Evolutionary conservation across 1,140 invertebrate species (phyloP).

Genomic region (Apis laboriosa): DNA sequence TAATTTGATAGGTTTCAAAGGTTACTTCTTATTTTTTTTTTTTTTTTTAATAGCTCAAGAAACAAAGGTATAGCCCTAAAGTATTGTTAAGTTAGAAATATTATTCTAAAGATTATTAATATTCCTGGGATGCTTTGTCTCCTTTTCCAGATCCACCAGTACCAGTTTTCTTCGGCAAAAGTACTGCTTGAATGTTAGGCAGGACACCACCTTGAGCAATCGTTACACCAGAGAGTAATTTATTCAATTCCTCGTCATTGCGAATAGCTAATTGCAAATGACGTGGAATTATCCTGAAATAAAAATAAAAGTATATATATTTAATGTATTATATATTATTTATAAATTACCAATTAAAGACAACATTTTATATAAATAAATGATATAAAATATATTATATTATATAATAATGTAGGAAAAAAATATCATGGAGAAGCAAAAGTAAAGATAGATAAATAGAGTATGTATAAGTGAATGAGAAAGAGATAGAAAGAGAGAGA

Average conservation of each 20-base stretch:
- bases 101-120: conserved; percentile 60
- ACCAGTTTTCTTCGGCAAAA: conserved; percentile 87
- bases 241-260: conserved; percentile 91
- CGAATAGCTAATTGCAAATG: conserved; percentile 89
- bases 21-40: background rate
- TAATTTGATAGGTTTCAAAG: conserved; percentile 25
- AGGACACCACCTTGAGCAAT: conserved; percentile 90
- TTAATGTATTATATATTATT: background rate
- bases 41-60: conserved; percentile 15
- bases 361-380: background rate
- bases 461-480: background rate
- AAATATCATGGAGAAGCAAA: background rate
- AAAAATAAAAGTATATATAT: background rate
- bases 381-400: background rate
- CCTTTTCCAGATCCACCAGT: conserved; percentile 68
- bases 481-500: background rate
- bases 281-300: conserved; percentile 86
- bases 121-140: conserved; percentile 71
- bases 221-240: conserved; percentile 88
- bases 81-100: conserved; percentile 60
- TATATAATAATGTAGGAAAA: background rate
- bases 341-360: background rate
- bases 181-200: conserved; percentile 87
- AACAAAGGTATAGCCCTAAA: conserved; percentile 54
- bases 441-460: background rate